Evolutionary conservation across 2,888 invertebrate genomes (phyloP).

Genomic region (Oxyteleia sp.): DNA sequence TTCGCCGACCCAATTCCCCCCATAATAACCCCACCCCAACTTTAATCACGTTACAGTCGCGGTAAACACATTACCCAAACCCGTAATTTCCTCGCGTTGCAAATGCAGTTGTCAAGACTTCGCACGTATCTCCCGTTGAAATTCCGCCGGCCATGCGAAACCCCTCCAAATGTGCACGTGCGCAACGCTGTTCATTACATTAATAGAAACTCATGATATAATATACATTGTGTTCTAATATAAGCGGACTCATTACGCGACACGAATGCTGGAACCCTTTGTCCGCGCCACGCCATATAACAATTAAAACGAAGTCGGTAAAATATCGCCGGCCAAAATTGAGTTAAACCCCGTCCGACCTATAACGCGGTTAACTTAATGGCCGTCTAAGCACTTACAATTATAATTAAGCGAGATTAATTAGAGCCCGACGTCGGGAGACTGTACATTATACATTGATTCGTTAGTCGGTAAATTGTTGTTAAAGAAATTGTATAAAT

Average conservation of each 20-base stretch:
- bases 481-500: no score
- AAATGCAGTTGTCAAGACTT: no score
- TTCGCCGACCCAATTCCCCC: no score
- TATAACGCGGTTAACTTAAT: constrained; percentile 52
- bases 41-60: no score
- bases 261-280: neutral
- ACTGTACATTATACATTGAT: constrained; percentile 66
- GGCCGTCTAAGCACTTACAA: constrained; percentile 53
- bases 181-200: constrained; percentile 5
- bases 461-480: no score
- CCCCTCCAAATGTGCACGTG: neutral
- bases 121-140: neutral
- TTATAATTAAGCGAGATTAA: constrained; percentile 58
- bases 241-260: constrained; percentile 15
- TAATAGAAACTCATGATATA: constrained; percentile 17
- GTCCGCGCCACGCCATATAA: neutral
- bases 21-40: no score
- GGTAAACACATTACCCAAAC: no score
- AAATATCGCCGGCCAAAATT: constrained; percentile 44
- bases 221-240: constrained; percentile 16
- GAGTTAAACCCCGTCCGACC: constrained; percentile 23
- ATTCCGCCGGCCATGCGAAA: neutral
- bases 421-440: constrained; percentile 46
- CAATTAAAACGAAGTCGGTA: constrained; percentile 36
- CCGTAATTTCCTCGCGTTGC: no score